Conservation (phyloP, 2,888 invertebrate species). For the Mycogona germanica region DNA sequence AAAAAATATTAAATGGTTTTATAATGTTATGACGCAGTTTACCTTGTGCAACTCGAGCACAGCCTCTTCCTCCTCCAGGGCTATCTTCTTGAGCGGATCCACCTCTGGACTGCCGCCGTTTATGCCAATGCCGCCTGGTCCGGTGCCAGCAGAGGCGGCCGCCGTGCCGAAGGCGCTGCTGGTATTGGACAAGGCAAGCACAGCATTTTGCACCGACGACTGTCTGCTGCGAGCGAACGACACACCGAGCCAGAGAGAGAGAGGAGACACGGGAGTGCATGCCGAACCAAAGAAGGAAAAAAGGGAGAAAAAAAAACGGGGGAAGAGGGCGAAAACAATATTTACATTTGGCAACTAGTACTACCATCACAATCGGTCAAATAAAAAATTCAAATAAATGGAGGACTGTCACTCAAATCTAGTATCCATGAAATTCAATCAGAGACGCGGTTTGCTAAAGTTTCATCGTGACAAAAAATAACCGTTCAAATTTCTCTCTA, state of each 20-base stretch:
- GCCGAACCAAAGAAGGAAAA: slow-evolving; percentile 18
- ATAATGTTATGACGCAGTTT: slow-evolving; percentile 6
- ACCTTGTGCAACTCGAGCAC: slow-evolving; percentile 94
- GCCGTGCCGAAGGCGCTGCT: slow-evolving; percentile 78
- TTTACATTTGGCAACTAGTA: slow-evolving; percentile 18
- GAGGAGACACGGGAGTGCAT: slow-evolving; percentile 16
- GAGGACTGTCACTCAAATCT: too few relatives aligned
- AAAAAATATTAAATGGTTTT: too few relatives aligned
- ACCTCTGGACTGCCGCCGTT: slow-evolving; percentile 42
- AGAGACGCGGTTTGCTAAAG: too few relatives aligned
- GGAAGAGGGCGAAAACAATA: slow-evolving; percentile 18
- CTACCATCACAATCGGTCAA: slow-evolving; percentile 9
- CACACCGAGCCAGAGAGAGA: slow-evolving; percentile 7
- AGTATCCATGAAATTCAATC: too few relatives aligned
- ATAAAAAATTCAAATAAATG: slow-evolving; percentile 14
- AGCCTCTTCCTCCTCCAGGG: slow-evolving; percentile 90
- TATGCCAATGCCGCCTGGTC: slow-evolving; percentile 40
- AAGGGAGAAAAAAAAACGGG: slow-evolving; percentile 23
- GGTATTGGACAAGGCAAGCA: slow-evolving; percentile 74
- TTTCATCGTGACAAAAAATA: too few relatives aligned
- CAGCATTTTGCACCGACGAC: slow-evolving; percentile 79
- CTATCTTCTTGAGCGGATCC: slow-evolving; percentile 71
- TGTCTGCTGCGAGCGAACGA: slow-evolving; percentile 57
- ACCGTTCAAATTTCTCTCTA: too few relatives aligned
- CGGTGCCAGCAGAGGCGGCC: slow-evolving; percentile 39